Evolutionary conservation across 2,113 vertebrate species (phyloP), one percentile per base, ranked within the genome.

Genomic region (Melanerpes aurifrons): DNA sequence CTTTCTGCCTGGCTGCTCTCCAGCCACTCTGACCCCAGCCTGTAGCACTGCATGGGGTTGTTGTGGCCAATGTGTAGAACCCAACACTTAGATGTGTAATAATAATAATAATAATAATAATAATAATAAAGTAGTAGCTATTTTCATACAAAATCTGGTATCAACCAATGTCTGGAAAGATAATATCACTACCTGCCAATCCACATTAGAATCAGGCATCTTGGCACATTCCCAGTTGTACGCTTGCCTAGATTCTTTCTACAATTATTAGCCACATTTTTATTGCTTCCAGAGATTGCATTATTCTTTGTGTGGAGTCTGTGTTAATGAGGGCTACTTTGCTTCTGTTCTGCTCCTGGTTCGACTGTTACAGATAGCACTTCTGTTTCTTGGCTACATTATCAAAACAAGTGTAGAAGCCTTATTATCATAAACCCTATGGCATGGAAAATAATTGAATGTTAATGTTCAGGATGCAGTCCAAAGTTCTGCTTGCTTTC

Each of bases 191-290:
- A 74, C 79, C 70, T 96, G 93, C 86, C 96, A 97, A 83, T 80
- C 59, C 78, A 95, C 94, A 96, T 96, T 88, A 92, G 32, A 94
- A 71, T 94, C 73, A 95, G 84, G 72, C 45, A 89, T 45, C 89
- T 77, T 92, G 95, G 92, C 81, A 86, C 4, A 10, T 32, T 84
- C 47, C 35, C 66, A 90, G 62, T 45, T 94, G 67, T 86, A 58
- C 24, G 72, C 75, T 66, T 85, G 78, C 85, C 94, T 92, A 82
- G 59, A 82, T 82, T 86, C 32, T 71, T 80, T 89, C 58, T 79
- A 43, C 63, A 87, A 94, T 79, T 92, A 88, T 80, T 92, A 94
- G 77, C 53, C 64, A 69, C 54, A 79, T 43, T 93, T 58, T 87
- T 94, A 89, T 47, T 94, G 64, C 94, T 96, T 95, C 94, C 83